Evolutionary conservation across 2,888 invertebrate species (phyloP).

Genomic region (Agonopterix heracliana): DNA sequence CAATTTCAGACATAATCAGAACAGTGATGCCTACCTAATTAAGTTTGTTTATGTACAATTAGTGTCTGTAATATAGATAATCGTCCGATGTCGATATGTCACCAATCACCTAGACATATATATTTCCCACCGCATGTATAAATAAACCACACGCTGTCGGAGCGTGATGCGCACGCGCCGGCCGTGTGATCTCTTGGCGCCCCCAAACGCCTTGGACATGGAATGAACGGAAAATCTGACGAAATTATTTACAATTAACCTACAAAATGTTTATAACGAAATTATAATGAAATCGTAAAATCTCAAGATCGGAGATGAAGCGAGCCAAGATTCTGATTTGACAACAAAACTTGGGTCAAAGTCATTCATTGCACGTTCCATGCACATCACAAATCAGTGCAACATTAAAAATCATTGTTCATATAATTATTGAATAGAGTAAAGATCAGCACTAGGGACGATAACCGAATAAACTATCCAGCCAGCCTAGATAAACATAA

Average conservation of each 20-base stretch:
- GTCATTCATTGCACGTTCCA: too few relatives aligned
- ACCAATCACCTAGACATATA: constrained; percentile 29
- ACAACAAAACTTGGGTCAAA: too few relatives aligned
- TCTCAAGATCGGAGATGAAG: too few relatives aligned
- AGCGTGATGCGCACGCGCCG: constrained; percentile 58
- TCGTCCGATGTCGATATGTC: constrained; percentile 44
- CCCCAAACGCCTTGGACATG: constrained; percentile 22
- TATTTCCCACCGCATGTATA: constrained; percentile 41
- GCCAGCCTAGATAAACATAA: too few relatives aligned
- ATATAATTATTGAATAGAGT: too few relatives aligned
- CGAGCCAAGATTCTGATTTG: too few relatives aligned
- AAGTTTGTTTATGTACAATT: constrained; percentile 42
- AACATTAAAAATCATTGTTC: too few relatives aligned
- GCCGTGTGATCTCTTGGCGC: constrained; percentile 46
- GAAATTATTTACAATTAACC: constrained; percentile 14
- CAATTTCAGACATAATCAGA: constrained; percentile 48
- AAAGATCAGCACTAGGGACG: too few relatives aligned
- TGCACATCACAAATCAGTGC: too few relatives aligned
- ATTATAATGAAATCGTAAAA: neutral
- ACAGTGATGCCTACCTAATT: constrained; percentile 32
- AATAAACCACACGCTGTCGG: constrained; percentile 46
- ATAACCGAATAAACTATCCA: too few relatives aligned
- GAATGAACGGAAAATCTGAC: constrained; percentile 19
- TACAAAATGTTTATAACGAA: constrained; percentile 1
- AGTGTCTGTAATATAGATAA: constrained; percentile 36